Evolutionary conservation across 2,113 vertebrate genomes (phyloP), one percentile per base, ranked within the genome.

Genomic region (Uria lomvia): DNA sequence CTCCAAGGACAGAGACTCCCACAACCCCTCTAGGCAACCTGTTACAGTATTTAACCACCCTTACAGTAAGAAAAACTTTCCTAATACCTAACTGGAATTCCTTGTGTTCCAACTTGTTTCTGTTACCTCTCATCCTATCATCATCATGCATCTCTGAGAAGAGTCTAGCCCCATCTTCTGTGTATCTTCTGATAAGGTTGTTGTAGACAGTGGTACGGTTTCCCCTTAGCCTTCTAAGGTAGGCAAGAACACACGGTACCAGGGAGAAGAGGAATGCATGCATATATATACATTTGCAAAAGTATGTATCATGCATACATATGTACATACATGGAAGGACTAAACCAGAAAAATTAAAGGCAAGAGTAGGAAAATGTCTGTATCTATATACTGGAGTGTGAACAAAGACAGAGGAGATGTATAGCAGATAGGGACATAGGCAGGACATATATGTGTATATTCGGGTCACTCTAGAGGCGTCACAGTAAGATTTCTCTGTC

Each of bases 151-250:
- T 8, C 40, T 23, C 59, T 24, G 52, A 67, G 60, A 85, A 85
- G 14, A 45, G 34, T 16, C 36, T 17, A 68, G n/a, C 12, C 38
- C 3, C 23, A 75, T 34, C 29, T 86, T 53, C 38, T 55, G 19
- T 3, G 2, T 15, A 49, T 15, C 8, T 56, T 50, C 60, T 38
- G 26, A 32, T 15, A 67, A 78, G 4, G 17, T 20, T 11, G 52
- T 5, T 74, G 24, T 30, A 78, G 50, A 66, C 23, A 74, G 65
- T 0, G 0, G 27, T 19, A 77, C 5, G 4, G 6, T 63, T 81
- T 59, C 17, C 19, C 66, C 45, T 88, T 45, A 58, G 32, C 49
- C 13, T 14, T 32, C 71, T 49, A 59, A 49, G 34, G 34, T 52
- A 29, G 18, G 30, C 20, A 78, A 56, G 47, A 74, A 63, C n/a